A percentile compares a stretch with the other conserved stretches of the same genome.
These are phyloP conservation scores for Drosophila watanabei DNA, from an alignment of 1,140 invertebrate species.

Conservation along the genomic window DNA sequence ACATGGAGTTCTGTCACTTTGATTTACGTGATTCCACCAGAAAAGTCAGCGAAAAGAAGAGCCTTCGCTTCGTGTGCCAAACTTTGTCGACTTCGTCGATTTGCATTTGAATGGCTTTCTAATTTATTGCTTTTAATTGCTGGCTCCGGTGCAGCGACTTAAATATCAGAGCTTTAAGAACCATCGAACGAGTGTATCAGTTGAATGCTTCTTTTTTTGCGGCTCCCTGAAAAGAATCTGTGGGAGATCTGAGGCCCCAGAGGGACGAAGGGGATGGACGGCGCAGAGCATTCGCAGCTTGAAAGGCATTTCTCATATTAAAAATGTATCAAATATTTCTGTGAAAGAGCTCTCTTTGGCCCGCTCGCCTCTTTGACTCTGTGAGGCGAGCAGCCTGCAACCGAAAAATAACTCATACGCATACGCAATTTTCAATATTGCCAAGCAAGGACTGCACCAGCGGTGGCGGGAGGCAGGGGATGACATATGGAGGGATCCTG, in stretches of 20 bases:
- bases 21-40: slow-evolving; percentile 69
- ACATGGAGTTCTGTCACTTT: slow-evolving; percentile 70
- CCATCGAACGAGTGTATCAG: slow-evolving; percentile 19
- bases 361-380: slow-evolving; percentile 24
- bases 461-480: neutral
- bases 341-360: slow-evolving; percentile 43
- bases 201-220: slow-evolving; percentile 8
- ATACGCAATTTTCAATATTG: slow-evolving; percentile 83
- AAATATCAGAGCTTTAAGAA: slow-evolving; percentile 56
- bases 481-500: neutral
- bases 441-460: slow-evolving; percentile 33
- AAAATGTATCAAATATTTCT: slow-evolving; percentile 83
- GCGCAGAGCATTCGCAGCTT: slow-evolving; percentile 62
- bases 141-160: slow-evolving; percentile 27
- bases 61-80: slow-evolving; percentile 21
- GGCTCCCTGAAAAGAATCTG: slow-evolving; percentile 59
- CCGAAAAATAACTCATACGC: slow-evolving; percentile 71
- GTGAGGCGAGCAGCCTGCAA: slow-evolving; percentile 38
- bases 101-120: slow-evolving; percentile 73
- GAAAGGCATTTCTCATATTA: slow-evolving; percentile 82
- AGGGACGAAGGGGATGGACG: no score
- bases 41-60: slow-evolving; percentile 9
- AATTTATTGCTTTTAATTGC: slow-evolving; percentile 78
- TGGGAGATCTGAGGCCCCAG: slow-evolving; percentile 2
- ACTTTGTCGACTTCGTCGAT: slow-evolving; percentile 59